Base-by-base conservation (phyloP, 2,888 invertebrate species). In the Epiperipatus broadwayi region DNA sequence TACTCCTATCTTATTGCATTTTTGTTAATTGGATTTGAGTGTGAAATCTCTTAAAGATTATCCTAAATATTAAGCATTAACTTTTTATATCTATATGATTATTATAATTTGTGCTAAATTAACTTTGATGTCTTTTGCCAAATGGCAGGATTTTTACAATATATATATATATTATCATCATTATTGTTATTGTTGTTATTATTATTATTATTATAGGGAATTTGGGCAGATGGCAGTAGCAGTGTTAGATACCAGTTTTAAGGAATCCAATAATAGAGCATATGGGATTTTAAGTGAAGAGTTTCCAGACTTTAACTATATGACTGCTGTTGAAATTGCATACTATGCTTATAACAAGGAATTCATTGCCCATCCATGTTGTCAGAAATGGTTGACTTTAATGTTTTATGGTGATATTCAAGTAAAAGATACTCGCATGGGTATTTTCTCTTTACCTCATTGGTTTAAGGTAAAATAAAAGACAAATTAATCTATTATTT, bases 321-420 rank as follows among this genome's bases (percentile, higher is more conserved):
- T 53, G 33, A 54, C 57, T 1, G 54, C 55, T 1, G 54, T 60
- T 14, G 58, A 60, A 45, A 52, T 60, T 8, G 59, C 60, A 12
- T 53, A 57, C 19, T 50, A 55, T 35, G 54, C 58, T 3, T 52
- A 56, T 35, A 58, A 58, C 46, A 52, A 56, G 19, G 52, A 52
- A 28, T 61, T 65, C 46, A 53, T 65, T 21, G 59, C 64, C 3
- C 64, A 65, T 46, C 61, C 61, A 4, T 60, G 60, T 42, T 64
- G 63, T 47, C 64, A 65, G 50, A 55, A 59, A 43, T 64, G 63
- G 61, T 52, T 64, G n/a, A 58, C 58, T 4, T 55, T 57, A 22
- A 53, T 59, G 35, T 56, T 63, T 41, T 56, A 51, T 38, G 60
- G 60, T 3, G 47, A 52, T 16, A 52, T 60, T 27, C 50, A 54